Evolutionary conservation across 2,113 vertebrate genomes (phyloP).

Genomic region (Hippocampus zosterae): DNA sequence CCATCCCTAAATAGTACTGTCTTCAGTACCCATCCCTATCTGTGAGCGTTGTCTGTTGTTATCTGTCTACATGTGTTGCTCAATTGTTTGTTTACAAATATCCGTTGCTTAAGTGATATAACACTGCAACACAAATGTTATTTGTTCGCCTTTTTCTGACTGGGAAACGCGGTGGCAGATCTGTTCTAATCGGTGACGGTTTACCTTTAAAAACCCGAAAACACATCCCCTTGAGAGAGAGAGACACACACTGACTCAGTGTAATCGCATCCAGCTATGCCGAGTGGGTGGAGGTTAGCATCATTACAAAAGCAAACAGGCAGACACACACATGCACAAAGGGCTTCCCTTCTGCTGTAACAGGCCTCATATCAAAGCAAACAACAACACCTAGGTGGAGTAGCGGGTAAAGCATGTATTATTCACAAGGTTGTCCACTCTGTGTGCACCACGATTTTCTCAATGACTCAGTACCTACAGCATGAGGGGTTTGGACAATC

Average conservation of each 20-base stretch:
- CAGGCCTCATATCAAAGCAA: constrained; percentile 47
- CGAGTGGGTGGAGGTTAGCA: constrained; percentile 61
- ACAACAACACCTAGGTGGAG: constrained; percentile 37
- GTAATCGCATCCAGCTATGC: constrained; percentile 39
- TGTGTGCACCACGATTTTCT: not conserved
- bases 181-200: constrained; percentile 3
- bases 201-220: constrained; percentile 15
- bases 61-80: no score
- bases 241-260: constrained; percentile 9
- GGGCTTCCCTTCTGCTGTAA: constrained; percentile 47
- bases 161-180: not conserved
- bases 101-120: no score
- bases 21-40: no score
- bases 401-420: constrained; percentile 26
- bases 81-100: no score
- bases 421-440: constrained; percentile 5
- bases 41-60: no score
- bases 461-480: not conserved
- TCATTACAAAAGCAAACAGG: constrained; percentile 64
- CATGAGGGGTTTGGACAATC: not conserved
- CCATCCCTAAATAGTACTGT: no score
- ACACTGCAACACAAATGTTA: no score
- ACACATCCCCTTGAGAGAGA: constrained; percentile 11
- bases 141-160: not conserved
- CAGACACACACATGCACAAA: constrained; percentile 46